Evolutionary conservation across 2,888 invertebrate genomes (phyloP).

Genomic region (Pyrrhosoma nymphula): DNA sequence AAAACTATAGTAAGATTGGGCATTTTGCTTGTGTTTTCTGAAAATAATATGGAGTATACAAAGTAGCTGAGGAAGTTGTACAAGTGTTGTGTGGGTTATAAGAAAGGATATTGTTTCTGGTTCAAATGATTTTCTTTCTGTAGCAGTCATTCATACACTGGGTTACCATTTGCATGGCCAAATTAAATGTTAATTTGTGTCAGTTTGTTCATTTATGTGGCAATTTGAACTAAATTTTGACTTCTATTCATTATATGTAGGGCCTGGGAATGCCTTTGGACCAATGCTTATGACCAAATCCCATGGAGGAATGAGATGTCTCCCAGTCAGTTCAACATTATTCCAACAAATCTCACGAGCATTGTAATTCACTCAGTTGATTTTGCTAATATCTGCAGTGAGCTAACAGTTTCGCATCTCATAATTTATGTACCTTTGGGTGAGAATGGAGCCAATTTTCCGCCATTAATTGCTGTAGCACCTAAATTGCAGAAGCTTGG

Average conservation of each 20-base stretch:
- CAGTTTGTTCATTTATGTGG: no score
- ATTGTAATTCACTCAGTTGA: neutral
- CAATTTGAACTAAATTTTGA: no score
- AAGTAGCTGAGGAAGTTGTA: no score
- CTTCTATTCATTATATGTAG: neutral
- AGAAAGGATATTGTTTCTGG: no score
- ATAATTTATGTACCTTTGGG: neutral
- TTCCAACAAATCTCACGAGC: neutral
- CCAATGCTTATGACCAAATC: neutral
- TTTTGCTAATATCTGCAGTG: neutral
- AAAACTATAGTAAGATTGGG: no score
- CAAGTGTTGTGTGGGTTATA: no score
- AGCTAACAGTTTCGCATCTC: neutral
- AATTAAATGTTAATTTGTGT: no score
- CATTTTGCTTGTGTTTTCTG: no score
- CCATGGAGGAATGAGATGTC: neutral
- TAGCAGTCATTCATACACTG: no score
- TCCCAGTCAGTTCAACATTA: neutral
- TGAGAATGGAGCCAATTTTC: neutral
- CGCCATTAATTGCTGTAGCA: neutral
- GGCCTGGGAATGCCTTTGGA: conserved; percentile 34
- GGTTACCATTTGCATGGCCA: no score
- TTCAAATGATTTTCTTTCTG: no score
- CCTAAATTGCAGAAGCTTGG: neutral
- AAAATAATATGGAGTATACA: no score